Conservation (phyloP, 2,797 vertebrate genomes). For the Acanthis flammea region DNA sequence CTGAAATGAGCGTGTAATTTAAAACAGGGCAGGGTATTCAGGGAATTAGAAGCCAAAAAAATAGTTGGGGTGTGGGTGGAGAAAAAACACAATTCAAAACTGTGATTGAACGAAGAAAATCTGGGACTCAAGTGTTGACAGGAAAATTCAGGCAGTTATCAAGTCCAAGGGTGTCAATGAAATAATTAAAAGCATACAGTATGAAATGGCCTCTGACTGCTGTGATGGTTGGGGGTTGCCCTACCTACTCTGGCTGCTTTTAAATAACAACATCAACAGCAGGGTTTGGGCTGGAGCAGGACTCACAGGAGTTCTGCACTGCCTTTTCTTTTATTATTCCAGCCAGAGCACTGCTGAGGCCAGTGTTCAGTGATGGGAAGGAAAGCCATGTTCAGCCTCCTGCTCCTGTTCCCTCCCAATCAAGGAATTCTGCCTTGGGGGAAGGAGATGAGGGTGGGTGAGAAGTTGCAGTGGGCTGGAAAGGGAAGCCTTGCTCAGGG, state of each 20-base stretch:
- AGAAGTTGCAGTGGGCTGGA: background rate
- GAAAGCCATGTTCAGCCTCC: background rate
- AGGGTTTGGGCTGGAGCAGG: background rate
- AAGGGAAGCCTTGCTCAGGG: background rate
- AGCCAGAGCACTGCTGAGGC: background rate
- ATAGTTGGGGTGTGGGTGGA: background rate
- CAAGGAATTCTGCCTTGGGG: background rate
- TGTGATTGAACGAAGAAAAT: slow-evolving; percentile 28
- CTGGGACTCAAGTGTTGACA: slow-evolving; percentile 22
- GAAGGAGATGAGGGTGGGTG: background rate
- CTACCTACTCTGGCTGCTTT: background rate
- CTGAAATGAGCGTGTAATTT: slow-evolving; percentile 65
- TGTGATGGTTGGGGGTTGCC: background rate
- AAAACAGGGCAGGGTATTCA: slow-evolving; percentile 35
- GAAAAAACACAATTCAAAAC: slow-evolving; percentile 7
- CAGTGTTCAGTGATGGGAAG: background rate
- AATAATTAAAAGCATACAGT: slow-evolving; percentile 18
- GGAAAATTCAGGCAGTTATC: slow-evolving; percentile 54
- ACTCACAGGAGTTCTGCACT: background rate
- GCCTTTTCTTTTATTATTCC: background rate
- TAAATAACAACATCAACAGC: background rate
- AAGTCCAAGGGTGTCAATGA: slow-evolving; percentile 37
- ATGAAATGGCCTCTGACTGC: background rate
- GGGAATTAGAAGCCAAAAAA: slow-evolving; percentile 40
- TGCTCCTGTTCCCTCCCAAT: background rate